Evolutionary conservation across 2,113 vertebrate species (phyloP).

Genomic region (Sceloporus undulatus): DNA sequence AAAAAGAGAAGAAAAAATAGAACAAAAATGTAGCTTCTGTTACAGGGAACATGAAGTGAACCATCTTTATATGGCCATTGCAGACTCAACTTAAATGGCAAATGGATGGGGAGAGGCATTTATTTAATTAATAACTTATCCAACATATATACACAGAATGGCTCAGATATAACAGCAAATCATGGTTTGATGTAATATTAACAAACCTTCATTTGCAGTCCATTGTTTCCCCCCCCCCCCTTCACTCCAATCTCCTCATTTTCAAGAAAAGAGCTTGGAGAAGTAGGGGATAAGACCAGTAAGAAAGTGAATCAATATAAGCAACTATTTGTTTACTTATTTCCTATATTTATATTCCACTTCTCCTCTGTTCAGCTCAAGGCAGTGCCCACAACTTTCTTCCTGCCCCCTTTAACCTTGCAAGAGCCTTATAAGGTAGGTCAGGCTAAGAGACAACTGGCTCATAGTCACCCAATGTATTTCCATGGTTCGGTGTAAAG

Average conservation of each 20-base stretch:
- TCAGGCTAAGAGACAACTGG: no score
- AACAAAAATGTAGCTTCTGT: slow-evolving; percentile 46
- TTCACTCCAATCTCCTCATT: background rate
- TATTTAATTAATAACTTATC: background rate
- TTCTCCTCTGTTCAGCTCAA: no score
- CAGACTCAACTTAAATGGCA: slow-evolving; percentile 61
- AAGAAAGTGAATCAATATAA: background rate
- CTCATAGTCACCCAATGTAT: no score
- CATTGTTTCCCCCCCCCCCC: background rate
- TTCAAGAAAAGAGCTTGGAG: background rate
- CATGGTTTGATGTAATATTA: background rate
- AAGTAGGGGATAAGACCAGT: background rate
- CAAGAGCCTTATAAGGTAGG: no score
- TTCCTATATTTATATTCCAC: no score
- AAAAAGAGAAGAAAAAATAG: background rate
- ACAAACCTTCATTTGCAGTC: background rate
- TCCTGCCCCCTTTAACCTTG: no score
- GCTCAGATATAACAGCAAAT: background rate
- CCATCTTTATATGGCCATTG: slow-evolving; percentile 59
- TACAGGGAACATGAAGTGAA: slow-evolving; percentile 58
- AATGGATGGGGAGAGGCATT: slow-evolving; percentile 1
- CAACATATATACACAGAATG: background rate
- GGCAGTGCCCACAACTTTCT: no score
- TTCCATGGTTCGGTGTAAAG: no score
- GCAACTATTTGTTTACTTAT: no score